These are phyloP conservation scores for Myrmecophaga tridactyla DNA, from an alignment of 2,113 vertebrate genomes.

Conservation along the genomic window DNA sequence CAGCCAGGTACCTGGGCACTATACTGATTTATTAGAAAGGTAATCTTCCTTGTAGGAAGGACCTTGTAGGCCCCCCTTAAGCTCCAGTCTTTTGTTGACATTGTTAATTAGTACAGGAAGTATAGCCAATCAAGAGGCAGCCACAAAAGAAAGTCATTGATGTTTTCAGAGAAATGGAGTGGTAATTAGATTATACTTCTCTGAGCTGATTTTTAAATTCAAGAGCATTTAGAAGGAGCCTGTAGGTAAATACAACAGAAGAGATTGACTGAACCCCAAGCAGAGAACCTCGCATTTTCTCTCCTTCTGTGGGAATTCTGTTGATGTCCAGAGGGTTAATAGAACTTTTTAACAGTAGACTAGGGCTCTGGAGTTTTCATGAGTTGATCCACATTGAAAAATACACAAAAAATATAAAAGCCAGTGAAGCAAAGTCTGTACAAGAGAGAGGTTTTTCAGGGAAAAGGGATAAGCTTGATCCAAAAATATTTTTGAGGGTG, in stretches of 20 bases:
- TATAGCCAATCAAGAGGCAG: background rate
- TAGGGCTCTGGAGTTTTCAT: background rate
- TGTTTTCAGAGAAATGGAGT: slow-evolving; percentile 36
- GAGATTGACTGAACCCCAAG: background rate
- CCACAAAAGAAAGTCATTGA: background rate
- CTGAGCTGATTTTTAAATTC: slow-evolving; percentile 25
- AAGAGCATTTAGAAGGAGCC: background rate
- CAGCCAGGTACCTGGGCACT: background rate
- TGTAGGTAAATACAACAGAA: background rate
- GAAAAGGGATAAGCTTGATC: slow-evolving; percentile 74
- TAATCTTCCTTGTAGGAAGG: background rate
- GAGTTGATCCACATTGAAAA: slow-evolving; percentile 47
- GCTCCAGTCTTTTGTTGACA: background rate
- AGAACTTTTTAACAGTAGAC: slow-evolving; percentile 2
- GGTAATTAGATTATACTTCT: slow-evolving; percentile 39
- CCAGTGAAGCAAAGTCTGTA: slow-evolving; percentile 55
- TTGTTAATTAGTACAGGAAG: background rate
- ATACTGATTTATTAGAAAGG: background rate
- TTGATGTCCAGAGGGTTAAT: background rate
- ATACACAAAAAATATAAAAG: slow-evolving; percentile 62
- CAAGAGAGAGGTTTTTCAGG: slow-evolving; percentile 70
- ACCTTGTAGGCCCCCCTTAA: too few relatives aligned
- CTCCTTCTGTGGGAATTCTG: slow-evolving; percentile 24
- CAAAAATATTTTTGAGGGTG: slow-evolving; percentile 78
- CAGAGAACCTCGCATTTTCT: background rate